A percentile compares a stretch with the other conserved stretches of the same genome.
phyloP scores from a whole-genome alignment of 2,797 vertebrate species.

The Leptoclinus maculatus region DNA sequence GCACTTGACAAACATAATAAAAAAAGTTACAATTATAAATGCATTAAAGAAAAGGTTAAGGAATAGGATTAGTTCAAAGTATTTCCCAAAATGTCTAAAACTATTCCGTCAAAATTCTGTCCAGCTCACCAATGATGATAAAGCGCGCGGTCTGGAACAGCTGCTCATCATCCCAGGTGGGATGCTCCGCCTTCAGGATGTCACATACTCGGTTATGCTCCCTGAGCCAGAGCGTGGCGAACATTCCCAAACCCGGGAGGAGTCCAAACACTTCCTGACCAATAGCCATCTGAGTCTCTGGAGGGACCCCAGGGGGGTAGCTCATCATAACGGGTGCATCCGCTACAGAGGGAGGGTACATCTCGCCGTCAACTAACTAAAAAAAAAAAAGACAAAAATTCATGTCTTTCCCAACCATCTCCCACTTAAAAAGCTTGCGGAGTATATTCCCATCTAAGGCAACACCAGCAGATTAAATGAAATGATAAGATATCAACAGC shows the following conservation, averaged over 20 bases:
- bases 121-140: constrained; percentile 91
- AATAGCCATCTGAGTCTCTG: constrained; percentile 84
- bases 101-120: neutral
- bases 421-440: too few species aligned
- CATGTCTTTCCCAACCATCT: neutral
- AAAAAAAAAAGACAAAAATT: neutral
- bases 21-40: neutral
- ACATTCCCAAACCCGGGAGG: constrained; percentile 92
- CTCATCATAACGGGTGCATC: constrained; percentile 88
- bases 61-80: neutral
- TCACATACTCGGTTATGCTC: constrained; percentile 98
- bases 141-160: constrained; percentile 96
- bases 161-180: constrained; percentile 94
- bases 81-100: neutral
- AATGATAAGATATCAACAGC: neutral
- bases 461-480: neutral
- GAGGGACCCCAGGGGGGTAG: constrained; percentile 83
- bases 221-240: constrained; percentile 92
- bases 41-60: neutral
- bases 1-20: neutral
- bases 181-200: constrained; percentile 90
- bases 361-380: constrained; percentile 90
- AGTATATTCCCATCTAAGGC: neutral
- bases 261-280: constrained; percentile 96
- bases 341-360: constrained; percentile 88